A percentile compares a stretch with the other conserved stretches of the same genome.
Evolutionary conservation across 2,113 vertebrate species (phyloP).

Genomic region (Hystrix cristata): DNA sequence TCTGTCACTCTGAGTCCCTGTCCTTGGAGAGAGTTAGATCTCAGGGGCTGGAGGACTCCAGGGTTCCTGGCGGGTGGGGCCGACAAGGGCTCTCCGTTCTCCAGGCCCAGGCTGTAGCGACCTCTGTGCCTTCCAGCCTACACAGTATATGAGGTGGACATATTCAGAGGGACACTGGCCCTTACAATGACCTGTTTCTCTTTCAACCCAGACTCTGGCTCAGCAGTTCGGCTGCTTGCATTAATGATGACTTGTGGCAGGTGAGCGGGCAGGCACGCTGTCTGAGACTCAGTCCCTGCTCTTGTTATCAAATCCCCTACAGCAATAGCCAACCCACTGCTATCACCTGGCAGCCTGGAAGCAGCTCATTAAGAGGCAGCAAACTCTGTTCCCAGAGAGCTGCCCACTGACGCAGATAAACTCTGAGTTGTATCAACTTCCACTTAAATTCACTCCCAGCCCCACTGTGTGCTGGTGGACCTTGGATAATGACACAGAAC

Average conservation of each 20-base stretch:
- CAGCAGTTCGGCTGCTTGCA: constrained; percentile 64
- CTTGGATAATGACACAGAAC: constrained; percentile 47
- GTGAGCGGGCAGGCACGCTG: constrained; percentile 58
- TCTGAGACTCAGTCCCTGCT: constrained; percentile 76
- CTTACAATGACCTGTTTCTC: background rate
- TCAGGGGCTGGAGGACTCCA: background rate
- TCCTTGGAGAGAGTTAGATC: background rate
- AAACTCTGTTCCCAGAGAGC: constrained; percentile 83
- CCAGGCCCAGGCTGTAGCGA: background rate
- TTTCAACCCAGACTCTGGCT: background rate
- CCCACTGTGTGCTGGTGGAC: constrained; percentile 53
- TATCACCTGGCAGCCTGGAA: constrained; percentile 84
- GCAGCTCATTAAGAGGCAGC: constrained; percentile 86
- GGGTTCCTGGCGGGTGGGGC: accelerated
- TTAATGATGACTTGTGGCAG: constrained; percentile 27
- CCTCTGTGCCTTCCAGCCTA: background rate
- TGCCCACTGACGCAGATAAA: constrained; percentile 70
- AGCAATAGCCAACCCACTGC: constrained; percentile 85
- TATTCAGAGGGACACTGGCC: background rate
- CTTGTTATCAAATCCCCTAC: constrained; percentile 88
- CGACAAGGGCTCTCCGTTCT: background rate
- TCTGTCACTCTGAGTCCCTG: background rate
- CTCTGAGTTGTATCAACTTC: constrained; percentile 83
- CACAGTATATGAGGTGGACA: background rate
- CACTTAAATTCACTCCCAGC: constrained; percentile 82